These are phyloP conservation scores for Etheostoma spectabile DNA, from an alignment of 2,113 vertebrate species.

Conservation along the genomic window DNA sequence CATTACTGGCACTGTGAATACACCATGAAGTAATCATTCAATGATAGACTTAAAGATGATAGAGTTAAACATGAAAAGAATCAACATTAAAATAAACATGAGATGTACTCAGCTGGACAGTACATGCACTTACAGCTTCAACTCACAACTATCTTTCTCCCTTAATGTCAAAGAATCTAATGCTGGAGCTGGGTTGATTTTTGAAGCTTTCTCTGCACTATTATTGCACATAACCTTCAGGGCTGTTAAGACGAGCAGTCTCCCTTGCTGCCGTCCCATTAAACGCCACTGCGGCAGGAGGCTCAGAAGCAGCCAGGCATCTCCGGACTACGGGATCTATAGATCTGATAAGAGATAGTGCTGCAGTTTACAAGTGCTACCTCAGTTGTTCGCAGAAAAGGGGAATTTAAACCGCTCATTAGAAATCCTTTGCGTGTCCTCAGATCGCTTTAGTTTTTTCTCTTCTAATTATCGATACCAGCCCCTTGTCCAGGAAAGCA, in stretches of 20 bases:
- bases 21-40: conserved; percentile 19
- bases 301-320: conserved; percentile 32
- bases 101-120: conserved; percentile 13
- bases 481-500: conserved; percentile 41
- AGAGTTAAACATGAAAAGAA: conserved; percentile 32
- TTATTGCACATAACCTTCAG: conserved; percentile 14
- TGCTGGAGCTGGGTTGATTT: background rate
- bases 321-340: conserved; percentile 49
- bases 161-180: background rate
- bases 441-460: conserved; percentile 55
- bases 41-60: background rate
- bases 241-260: conserved; percentile 31
- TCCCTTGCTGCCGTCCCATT: conserved; percentile 39
- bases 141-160: background rate
- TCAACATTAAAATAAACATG: conserved; percentile 13
- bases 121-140: conserved; percentile 1
- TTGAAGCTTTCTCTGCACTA: conserved; percentile 23
- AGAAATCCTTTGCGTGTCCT: conserved; percentile 46
- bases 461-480: conserved; percentile 54
- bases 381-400: conserved; percentile 25
- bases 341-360: conserved; percentile 69
- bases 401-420: conserved; percentile 53
- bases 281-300: conserved; percentile 62
- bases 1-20: conserved; percentile 20
- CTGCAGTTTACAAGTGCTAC: conserved; percentile 47